These are phyloP conservation scores for Latrodectus geometricus DNA, from an alignment of 1,140 invertebrate genomes.

Conservation along the genomic window DNA sequence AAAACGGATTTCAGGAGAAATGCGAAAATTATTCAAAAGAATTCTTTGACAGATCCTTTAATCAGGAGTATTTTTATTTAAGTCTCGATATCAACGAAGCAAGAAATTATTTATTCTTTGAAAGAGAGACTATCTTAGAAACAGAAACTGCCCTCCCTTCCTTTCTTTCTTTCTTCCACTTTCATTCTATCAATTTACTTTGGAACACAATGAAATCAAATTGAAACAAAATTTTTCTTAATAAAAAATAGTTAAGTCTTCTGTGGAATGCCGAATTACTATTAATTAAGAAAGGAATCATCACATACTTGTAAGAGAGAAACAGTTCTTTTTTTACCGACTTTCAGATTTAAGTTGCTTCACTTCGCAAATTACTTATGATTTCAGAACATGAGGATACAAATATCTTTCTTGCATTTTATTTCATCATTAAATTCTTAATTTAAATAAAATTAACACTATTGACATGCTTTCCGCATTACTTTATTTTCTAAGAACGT, in stretches of 20 bases:
- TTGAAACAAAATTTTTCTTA: slow-evolving; percentile 28
- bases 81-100: too few relatives aligned
- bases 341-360: not conserved
- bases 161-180: not conserved
- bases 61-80: slow-evolving; percentile 9
- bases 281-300: slow-evolving; percentile 46
- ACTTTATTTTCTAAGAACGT: not conserved
- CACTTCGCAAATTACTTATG: not conserved
- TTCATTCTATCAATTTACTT: not conserved
- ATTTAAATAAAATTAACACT: slow-evolving; percentile 46
- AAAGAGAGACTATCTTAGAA: too few relatives aligned
- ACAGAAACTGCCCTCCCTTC: too few relatives aligned
- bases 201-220: slow-evolving; percentile 17
- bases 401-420: slow-evolving; percentile 10
- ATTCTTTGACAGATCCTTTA: slow-evolving; percentile 6
- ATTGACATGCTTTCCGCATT: not conserved
- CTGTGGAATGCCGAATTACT: not conserved
- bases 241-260: slow-evolving; percentile 2
- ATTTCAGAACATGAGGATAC: slow-evolving; percentile 8
- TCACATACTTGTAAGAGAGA: slow-evolving; percentile 24
- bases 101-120: not conserved
- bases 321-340: slow-evolving; percentile 15
- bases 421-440: slow-evolving; percentile 15
- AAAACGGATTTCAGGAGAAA: too few relatives aligned
- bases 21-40: slow-evolving; percentile 43